Evolutionary conservation across 1,140 invertebrate species (phyloP), one percentile per base, ranked within the genome.

Genomic region (Eumaeus atala): DNA sequence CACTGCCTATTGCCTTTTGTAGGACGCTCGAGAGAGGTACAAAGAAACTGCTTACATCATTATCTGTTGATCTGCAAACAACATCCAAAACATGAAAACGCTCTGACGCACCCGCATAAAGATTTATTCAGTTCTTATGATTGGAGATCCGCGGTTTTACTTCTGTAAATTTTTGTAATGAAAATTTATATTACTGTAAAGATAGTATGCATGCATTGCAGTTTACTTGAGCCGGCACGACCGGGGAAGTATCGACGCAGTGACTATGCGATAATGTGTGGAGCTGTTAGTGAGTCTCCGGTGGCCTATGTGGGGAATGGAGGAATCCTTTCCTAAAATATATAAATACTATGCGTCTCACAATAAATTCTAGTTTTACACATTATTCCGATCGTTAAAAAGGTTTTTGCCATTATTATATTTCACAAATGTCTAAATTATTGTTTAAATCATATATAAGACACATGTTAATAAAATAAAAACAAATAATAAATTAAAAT

Each of bases 41-140:
- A 35, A 12, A 38, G 9, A 35, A 38, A 36, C 9, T 11, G 7
- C 18, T 17, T 51, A 18, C 14, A 17, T 18, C 14, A n/a, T 51
- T 11, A n/a, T 28, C 48, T 34, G 18, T 51, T 37, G 16, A 17
- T 38, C 17, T 12, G 9, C 35, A 17, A 14, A 14, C 9, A 34
- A 37, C 52, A 48, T 34, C 40, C 9, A 58, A 58, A 52, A 40
- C 52, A 12, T 48, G 35, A 58, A 44, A 49, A 56, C 42, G 50
- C 50, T 57, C 33, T 42, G 18, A 51, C 44, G 51, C 44, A 36
- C 44, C n/a, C 40, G 35, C 42, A 53, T 40, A 58, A 58, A 48
- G 49, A n/a, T 16, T 9, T 35, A 47, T 21, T 4, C 42, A 44
- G 37, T 14, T 36, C 12, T 28, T 33, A 12, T 1, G n/a, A 44